Percentiles rank a stretch among this genome's conserved stretches.
phyloP scores from a whole-genome alignment of 2,113 vertebrate genomes.

The Poeciliopsis occidentalis region DNA sequence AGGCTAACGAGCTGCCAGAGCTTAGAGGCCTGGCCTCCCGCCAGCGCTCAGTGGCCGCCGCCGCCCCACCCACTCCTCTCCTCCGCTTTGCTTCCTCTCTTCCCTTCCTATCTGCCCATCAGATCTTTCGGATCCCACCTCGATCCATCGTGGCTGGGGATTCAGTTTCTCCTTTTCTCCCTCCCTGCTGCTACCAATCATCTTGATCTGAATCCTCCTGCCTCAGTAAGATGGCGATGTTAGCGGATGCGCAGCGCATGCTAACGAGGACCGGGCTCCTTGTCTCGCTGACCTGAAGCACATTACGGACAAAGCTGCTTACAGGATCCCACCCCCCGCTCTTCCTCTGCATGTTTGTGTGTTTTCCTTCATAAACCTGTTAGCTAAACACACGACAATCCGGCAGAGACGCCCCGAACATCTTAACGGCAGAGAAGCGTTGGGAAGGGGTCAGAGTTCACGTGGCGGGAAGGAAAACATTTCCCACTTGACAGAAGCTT shows the following conservation, averaged over 20 bases:
- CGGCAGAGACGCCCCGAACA: conserved; percentile 12
- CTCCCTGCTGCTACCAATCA: conserved; percentile 39
- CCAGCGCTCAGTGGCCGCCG: conserved; percentile 51
- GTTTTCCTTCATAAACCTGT: conserved; percentile 55
- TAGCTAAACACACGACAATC: conserved; percentile 29
- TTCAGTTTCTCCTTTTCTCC: neutral
- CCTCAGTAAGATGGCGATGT: conserved; percentile 50
- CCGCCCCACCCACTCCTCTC: neutral
- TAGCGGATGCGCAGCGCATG: conserved; percentile 67
- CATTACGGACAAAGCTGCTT: conserved; percentile 78
- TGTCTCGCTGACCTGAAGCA: conserved; percentile 68
- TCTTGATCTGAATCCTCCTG: conserved; percentile 47
- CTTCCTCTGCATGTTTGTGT: conserved; percentile 2
- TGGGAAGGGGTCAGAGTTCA: neutral
- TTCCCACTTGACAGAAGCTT: neutral
- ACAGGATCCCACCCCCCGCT: conserved; percentile 23
- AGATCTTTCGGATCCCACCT: neutral
- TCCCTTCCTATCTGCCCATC: neutral
- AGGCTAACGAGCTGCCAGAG: conserved; percentile 74
- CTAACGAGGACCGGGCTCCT: conserved; percentile 54
- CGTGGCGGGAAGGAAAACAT: neutral
- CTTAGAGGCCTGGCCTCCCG: conserved; percentile 68
- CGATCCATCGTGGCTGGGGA: neutral
- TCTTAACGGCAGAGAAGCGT: neutral
- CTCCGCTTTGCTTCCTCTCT: conserved; percentile 17